Percentiles rank a stretch among this genome's conserved stretches.
Conservation (phyloP, 2,113 vertebrate species). For the Cyprinus carpio region DNA sequence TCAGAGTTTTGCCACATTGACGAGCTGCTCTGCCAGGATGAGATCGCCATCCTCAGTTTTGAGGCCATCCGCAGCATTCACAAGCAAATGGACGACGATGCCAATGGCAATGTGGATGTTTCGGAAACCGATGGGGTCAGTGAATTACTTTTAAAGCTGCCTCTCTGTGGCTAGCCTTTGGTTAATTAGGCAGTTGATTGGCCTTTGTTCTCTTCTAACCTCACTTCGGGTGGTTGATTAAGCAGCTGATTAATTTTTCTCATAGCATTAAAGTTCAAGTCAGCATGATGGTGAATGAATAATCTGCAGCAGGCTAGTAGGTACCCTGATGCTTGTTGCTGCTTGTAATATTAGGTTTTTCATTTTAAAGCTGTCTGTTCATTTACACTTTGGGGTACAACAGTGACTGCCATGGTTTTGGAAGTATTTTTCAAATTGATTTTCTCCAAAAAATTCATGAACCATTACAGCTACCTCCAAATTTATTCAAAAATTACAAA, state of each 20-base stretch:
- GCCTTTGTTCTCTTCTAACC: neutral
- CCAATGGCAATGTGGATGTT: slow-evolving; percentile 94
- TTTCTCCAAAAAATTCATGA: neutral
- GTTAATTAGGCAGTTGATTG: neutral
- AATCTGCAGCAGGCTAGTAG: neutral
- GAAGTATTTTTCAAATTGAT: neutral
- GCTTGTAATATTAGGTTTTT: neutral
- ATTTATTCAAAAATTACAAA: neutral
- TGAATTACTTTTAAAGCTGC: slow-evolving; percentile 17
- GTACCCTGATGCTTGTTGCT: neutral
- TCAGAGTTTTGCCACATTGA: slow-evolving; percentile 94
- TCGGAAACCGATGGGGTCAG: slow-evolving; percentile 91
- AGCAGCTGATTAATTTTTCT: neutral
- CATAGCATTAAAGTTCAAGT: neutral
- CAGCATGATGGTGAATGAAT: neutral
- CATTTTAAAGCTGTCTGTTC: neutral
- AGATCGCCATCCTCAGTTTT: slow-evolving; percentile 87
- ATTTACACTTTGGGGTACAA: neutral
- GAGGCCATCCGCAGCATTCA: slow-evolving; percentile 94
- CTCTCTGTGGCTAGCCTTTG: neutral
- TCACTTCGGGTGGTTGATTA: neutral
- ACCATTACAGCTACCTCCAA: neutral
- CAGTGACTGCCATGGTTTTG: neutral
- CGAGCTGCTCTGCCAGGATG: slow-evolving; percentile 82
- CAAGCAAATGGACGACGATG: slow-evolving; percentile 98